Percentiles rank a stretch among this genome's conserved stretches.
phyloP scores from a whole-genome alignment of 2,113 vertebrate species.

The Pogona vitticeps region DNA sequence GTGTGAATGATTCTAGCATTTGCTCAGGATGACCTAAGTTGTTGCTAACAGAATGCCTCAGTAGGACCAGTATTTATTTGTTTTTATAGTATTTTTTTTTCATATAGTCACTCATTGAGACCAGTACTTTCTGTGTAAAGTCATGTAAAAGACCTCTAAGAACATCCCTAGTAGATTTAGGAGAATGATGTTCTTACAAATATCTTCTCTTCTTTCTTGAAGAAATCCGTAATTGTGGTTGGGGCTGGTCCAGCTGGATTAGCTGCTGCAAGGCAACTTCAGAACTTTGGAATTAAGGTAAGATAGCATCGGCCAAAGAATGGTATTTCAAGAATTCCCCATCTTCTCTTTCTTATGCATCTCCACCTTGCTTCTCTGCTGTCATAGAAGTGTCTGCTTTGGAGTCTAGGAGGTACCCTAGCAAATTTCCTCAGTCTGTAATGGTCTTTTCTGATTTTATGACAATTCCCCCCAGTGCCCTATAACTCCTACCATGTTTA shows the following conservation, averaged over 20 bases:
- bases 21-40: not conserved
- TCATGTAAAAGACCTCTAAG: not conserved
- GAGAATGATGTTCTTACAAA: slow-evolving; percentile 7
- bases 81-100: not conserved
- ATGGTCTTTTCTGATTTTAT: not conserved
- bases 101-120: not conserved
- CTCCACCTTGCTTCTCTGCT: not conserved
- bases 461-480: not conserved
- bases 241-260: slow-evolving; percentile 93
- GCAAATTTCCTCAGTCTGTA: not conserved
- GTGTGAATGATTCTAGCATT: not conserved
- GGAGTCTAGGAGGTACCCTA: not conserved
- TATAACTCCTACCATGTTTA: not conserved
- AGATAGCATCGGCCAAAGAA: slow-evolving; percentile 21
- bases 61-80: not conserved
- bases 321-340: slow-evolving; percentile 4
- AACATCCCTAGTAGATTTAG: not conserved
- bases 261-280: slow-evolving; percentile 91
- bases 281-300: slow-evolving; percentile 97
- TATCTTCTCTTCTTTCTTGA: slow-evolving; percentile 36
- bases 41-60: not conserved
- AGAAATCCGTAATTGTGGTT: slow-evolving; percentile 90
- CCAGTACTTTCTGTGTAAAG: not conserved
- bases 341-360: not conserved
- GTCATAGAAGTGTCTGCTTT: not conserved